These are phyloP conservation scores for Conchocele bisecta DNA, from an alignment of 2,888 invertebrate species.

Conservation along the genomic window DNA sequence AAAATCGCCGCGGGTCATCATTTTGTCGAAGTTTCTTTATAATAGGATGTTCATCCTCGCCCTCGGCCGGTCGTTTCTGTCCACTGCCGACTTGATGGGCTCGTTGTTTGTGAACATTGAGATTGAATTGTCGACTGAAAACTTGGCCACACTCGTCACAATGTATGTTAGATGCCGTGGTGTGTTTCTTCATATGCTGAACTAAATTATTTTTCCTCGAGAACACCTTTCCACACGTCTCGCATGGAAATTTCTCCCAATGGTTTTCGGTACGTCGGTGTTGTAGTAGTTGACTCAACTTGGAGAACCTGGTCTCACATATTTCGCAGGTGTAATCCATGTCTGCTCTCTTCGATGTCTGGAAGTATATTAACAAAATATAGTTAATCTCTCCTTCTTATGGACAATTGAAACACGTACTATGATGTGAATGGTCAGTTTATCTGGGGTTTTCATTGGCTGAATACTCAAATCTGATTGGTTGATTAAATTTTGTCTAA, in stretches of 20 bases:
- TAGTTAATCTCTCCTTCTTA: too few relatives aligned
- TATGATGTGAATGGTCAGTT: too few relatives aligned
- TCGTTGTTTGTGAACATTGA: constrained; percentile 3
- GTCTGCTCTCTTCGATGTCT: too few relatives aligned
- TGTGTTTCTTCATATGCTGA: constrained; percentile 20
- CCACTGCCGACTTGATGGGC: not conserved
- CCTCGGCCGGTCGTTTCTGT: not conserved
- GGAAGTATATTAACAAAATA: too few relatives aligned
- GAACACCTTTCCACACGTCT: constrained; percentile 22
- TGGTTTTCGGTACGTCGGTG: constrained; percentile 24
- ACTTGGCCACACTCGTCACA: constrained; percentile 29
- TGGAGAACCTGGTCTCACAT: constrained; percentile 19
- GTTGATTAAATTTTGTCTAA: too few relatives aligned
- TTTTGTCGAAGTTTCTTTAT: not conserved
- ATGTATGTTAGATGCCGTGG: constrained; percentile 6
- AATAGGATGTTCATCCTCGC: not conserved
- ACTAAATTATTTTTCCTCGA: constrained; percentile 26
- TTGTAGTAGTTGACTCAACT: constrained; percentile 26
- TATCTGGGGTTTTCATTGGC: too few relatives aligned
- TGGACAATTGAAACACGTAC: too few relatives aligned
- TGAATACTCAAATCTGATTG: too few relatives aligned
- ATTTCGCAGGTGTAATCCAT: constrained; percentile 32
- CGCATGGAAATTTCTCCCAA: constrained; percentile 15
- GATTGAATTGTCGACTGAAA: constrained; percentile 15
- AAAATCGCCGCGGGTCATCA: not conserved